A percentile compares a stretch with the other conserved stretches of the same genome.
Evolutionary conservation across 2,113 vertebrate genomes (phyloP).

Genomic region (Podocnemis expansa): DNA sequence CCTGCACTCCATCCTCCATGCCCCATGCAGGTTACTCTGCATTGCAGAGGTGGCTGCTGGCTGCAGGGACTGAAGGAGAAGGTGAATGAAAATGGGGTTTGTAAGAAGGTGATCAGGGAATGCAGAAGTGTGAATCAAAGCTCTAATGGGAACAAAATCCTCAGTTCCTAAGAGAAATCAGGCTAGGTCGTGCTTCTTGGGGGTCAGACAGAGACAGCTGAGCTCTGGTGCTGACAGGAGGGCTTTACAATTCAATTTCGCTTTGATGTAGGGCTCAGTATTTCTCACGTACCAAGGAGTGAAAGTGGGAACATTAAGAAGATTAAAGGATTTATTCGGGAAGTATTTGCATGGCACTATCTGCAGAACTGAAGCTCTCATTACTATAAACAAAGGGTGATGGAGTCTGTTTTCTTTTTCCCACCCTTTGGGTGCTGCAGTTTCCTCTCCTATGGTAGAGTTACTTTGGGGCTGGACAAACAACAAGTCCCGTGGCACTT

Average conservation of each 20-base stretch:
- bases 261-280: background rate
- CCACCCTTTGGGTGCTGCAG: background rate
- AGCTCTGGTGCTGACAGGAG: background rate
- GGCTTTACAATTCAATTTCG: background rate
- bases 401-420: background rate
- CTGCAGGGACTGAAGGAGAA: background rate
- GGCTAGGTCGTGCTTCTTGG: background rate
- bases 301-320: background rate
- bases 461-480: background rate
- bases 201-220: background rate
- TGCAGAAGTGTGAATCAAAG: background rate
- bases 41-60: rapidly evolving
- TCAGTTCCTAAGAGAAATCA: background rate
- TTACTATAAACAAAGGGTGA: rapidly evolving
- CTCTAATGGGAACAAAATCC: background rate
- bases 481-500: too few relatives aligned
- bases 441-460: background rate
- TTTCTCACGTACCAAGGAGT: rapidly evolving
- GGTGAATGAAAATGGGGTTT: background rate
- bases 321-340: background rate
- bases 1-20: background rate
- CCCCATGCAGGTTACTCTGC: background rate
- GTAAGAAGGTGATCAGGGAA: background rate
- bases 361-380: background rate
- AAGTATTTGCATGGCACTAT: background rate